Evolutionary conservation across 2,797 vertebrate genomes (phyloP), one percentile per base, ranked within the genome.

Genomic region (Eospalax fontanierii): DNA sequence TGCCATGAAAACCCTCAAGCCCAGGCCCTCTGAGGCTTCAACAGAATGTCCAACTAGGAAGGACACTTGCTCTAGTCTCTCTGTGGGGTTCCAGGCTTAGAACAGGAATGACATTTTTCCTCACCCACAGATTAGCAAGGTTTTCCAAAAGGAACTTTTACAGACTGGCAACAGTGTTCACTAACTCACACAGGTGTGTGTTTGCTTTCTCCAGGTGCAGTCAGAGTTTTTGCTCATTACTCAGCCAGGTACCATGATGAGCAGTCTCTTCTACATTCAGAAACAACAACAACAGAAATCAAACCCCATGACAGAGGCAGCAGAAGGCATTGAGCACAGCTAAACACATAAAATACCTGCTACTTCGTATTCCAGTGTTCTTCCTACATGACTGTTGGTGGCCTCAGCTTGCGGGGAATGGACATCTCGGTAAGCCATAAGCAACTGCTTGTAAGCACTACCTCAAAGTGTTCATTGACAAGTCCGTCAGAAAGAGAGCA

Each of bases 111-210:
- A 26, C 59, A 30, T 43, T 71, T 82, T 89, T 66, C 59, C 87
- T 73, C 2, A 22, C 8, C 38, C 57, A 85, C 85, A 50, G 33
- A 87, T 9, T 43, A 84, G 35, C 7, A 76, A 71, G 1, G 4
- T 73, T 84, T 87, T 54, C 73, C 21, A 22, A 84, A 95, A 66
- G 18, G 6, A 91, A 89, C 63, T 89, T 40, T 76, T 28, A 70
- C 19, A 89, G 43, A 83, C 3, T 78, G 18, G 68, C 28, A 66
- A 63, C n/a, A 22, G 4, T 19, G 24, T 40, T 74, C 6, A 1
- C 19, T 74, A 2, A 63, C 21, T 18, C 21, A 74, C 54, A 61
- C 10, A 73, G 33, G 9, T 3, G 8, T 57, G 9, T 3, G 15
- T 63, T 35, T 38, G 21, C 71, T 30, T 79, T 75, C 22, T 81